Conservation (phyloP, 2,888 invertebrate species). For the Scrobipalpa atriplicella region DNA sequence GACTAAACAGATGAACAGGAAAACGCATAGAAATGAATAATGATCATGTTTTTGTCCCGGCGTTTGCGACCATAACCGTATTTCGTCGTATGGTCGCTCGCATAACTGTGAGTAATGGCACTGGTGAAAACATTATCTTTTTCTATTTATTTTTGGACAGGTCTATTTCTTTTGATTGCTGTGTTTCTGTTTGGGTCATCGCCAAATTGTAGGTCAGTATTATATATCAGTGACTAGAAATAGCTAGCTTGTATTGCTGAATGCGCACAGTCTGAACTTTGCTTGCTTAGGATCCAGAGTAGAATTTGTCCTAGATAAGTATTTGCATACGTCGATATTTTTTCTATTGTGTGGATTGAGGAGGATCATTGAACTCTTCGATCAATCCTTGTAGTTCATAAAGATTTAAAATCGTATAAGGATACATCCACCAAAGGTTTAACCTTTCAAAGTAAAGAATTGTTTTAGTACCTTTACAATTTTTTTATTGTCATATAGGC, state of each 20-base stretch:
- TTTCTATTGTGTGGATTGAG: too few relatives aligned
- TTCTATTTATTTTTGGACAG: slow-evolving; percentile 8
- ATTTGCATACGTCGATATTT: too few relatives aligned
- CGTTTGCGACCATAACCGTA: slow-evolving; percentile 38
- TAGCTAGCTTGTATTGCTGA: background rate
- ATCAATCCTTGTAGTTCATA: too few relatives aligned
- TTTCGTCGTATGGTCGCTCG: slow-evolving; percentile 35
- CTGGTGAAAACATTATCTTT: slow-evolving; percentile 15
- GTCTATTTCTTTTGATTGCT: slow-evolving; percentile 6
- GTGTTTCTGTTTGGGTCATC: slow-evolving; percentile 5
- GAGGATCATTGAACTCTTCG: too few relatives aligned
- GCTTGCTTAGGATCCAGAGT: too few relatives aligned
- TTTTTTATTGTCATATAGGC: too few relatives aligned
- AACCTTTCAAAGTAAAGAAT: too few relatives aligned
- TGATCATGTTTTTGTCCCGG: slow-evolving; percentile 43
- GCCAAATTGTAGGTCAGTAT: background rate
- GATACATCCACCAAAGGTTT: too few relatives aligned
- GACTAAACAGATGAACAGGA: slow-evolving; percentile 38
- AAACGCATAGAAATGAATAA: slow-evolving; percentile 40
- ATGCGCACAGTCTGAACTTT: background rate
- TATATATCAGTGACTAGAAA: background rate
- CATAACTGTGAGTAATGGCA: slow-evolving; percentile 36
- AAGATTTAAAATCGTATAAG: too few relatives aligned
- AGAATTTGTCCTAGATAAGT: too few relatives aligned
- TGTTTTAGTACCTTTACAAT: too few relatives aligned